phyloP scores from a whole-genome alignment of 92 coral and sea anemone species.

The Phenganax stokvisi region DNA sequence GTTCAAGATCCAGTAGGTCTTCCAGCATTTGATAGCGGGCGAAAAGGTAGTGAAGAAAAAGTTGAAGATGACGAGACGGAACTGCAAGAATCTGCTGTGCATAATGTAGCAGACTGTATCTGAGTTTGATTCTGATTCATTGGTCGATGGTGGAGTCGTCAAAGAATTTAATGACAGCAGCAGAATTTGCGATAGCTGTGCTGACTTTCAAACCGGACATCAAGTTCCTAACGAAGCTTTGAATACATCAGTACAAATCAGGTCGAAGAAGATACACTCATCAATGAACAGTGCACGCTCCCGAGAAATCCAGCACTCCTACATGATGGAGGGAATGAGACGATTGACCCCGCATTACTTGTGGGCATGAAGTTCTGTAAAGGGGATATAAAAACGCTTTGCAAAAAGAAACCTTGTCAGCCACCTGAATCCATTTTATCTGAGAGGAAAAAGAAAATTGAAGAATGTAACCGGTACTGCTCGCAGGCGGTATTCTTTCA shows the following conservation, averaged over 20 bases:
- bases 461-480: conserved; percentile 11
- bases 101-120: conserved; percentile 1
- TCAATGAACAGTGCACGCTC: conserved; percentile 5
- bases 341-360: conserved; percentile 3
- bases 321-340: conserved; percentile 8
- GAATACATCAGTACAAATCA: neutral
- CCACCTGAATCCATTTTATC: too few relatives aligned
- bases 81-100: conserved; percentile 15
- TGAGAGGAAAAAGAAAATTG: conserved; percentile 14
- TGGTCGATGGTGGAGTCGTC: conserved; percentile 4
- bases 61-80: neutral
- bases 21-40: neutral
- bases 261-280: neutral
- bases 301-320: conserved; percentile 5
- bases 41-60: conserved; percentile 3
- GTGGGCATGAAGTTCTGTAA: too few relatives aligned
- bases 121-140: conserved; percentile 11
- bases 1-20: conserved; percentile 6
- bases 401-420: neutral
- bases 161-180: conserved; percentile 1
- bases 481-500: conserved; percentile 1
- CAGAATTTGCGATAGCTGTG: neutral
- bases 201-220: conserved; percentile 9
- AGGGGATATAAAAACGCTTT: neutral
- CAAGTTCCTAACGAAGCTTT: conserved; percentile 7